phyloP scores from a whole-genome alignment of 1,140 invertebrate species.

The Dreissena polymorpha region DNA sequence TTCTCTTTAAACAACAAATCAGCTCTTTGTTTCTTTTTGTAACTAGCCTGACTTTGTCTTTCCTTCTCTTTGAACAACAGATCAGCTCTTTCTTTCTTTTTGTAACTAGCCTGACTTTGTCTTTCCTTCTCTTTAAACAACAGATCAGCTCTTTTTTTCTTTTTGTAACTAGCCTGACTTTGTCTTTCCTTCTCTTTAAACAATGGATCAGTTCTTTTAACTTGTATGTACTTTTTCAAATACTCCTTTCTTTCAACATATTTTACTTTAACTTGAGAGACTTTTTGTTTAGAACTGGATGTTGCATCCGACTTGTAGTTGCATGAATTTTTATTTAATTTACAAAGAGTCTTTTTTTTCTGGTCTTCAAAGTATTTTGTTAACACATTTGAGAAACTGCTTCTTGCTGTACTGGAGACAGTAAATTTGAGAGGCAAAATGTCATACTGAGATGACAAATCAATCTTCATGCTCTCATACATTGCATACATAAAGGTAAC shows the following conservation, averaged over 20 bases:
- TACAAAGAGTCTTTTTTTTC: too few species aligned
- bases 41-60: background rate
- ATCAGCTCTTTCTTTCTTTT: background rate
- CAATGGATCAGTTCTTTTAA: background rate
- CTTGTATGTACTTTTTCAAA: too few species aligned
- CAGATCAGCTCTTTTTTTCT: background rate
- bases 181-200: background rate
- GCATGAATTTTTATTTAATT: too few species aligned
- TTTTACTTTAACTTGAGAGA: too few species aligned
- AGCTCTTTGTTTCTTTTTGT: too few species aligned
- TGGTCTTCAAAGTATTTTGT: too few species aligned
- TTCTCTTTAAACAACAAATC: too few species aligned
- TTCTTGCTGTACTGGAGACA: background rate
- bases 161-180: background rate
- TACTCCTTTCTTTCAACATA: too few species aligned
- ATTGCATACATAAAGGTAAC: slow-evolving; percentile 31
- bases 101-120: background rate
- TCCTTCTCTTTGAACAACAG: background rate
- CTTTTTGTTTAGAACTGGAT: too few species aligned
- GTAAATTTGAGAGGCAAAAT: slow-evolving; percentile 28
- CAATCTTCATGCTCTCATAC: slow-evolving; percentile 22
- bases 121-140: slow-evolving; percentile 6
- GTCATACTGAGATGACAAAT: slow-evolving; percentile 19
- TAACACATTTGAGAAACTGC: too few species aligned
- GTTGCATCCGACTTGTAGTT: too few species aligned